phyloP scores from a whole-genome alignment of 2,888 invertebrate genomes.

The Tiliacea citrago region DNA sequence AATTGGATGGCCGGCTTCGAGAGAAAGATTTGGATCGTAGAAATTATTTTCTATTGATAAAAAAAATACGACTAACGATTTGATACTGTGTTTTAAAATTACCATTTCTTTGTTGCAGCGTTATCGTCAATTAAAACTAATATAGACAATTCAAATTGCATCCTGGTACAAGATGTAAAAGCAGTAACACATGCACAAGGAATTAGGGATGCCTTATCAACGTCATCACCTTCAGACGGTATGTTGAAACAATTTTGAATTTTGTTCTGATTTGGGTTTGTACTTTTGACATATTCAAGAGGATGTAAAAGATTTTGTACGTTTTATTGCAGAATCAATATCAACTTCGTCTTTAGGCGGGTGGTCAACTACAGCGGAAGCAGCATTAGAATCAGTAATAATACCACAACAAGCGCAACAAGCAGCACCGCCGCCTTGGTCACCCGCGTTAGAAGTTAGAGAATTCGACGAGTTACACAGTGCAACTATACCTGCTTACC shows the following conservation, averaged over 20 bases:
- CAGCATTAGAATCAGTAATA: constrained; percentile 89
- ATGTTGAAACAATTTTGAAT: constrained; percentile 51
- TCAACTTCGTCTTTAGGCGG: constrained; percentile 87
- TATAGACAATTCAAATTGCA: constrained; percentile 97
- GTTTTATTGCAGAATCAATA: constrained; percentile 92
- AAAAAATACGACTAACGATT: constrained; percentile 35
- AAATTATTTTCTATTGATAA: constrained; percentile 67
- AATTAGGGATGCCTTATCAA: constrained; percentile 93
- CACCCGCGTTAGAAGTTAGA: constrained; percentile 94
- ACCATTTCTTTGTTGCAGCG: constrained; percentile 91
- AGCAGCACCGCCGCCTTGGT: constrained; percentile 94
- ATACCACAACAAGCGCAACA: constrained; percentile 93
- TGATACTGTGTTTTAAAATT: constrained; percentile 37
- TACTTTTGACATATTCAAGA: constrained; percentile 16
- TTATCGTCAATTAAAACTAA: constrained; percentile 97
- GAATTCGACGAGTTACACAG: constrained; percentile 96
- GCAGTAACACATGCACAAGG: constrained; percentile 97
- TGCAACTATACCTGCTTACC: constrained; percentile 96
- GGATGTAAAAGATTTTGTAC: constrained; percentile 41
- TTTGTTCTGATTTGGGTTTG: background rate
- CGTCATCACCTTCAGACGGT: constrained; percentile 89
- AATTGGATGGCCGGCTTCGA: constrained; percentile 80
- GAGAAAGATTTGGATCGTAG: constrained; percentile 74
- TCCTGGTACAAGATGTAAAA: constrained; percentile 96
- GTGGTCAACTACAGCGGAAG: constrained; percentile 90